Conservation (phyloP, 1,140 invertebrate genomes). For the Nomia melanderi region DNA sequence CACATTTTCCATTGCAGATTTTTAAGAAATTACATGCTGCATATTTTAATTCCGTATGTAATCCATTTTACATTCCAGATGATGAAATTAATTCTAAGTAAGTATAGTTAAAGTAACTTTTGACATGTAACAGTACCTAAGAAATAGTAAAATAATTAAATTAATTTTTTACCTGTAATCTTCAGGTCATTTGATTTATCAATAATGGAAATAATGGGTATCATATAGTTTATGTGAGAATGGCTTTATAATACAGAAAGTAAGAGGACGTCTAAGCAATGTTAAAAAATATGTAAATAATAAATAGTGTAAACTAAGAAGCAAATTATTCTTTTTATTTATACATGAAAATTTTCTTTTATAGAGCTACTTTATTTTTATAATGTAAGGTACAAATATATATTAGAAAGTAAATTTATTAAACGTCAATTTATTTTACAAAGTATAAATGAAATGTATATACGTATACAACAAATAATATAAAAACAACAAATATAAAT, state of each 20-base stretch:
- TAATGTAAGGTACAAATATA: too few relatives aligned
- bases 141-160: neutral
- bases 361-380: too few relatives aligned
- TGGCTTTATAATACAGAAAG: neutral
- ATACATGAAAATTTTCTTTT: too few relatives aligned
- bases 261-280: too few relatives aligned
- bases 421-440: slow-evolving; percentile 29
- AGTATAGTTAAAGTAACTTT: slow-evolving; percentile 65
- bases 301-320: too few relatives aligned
- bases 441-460: neutral
- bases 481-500: neutral
- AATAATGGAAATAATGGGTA: slow-evolving; percentile 76
- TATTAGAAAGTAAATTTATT: neutral
- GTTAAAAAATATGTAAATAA: too few relatives aligned
- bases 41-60: slow-evolving; percentile 95
- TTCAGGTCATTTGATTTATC: slow-evolving; percentile 74
- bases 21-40: slow-evolving; percentile 94
- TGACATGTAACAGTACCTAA: too few relatives aligned
- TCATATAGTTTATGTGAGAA: slow-evolving; percentile 47
- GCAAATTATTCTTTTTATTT: too few relatives aligned
- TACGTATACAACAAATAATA: neutral
- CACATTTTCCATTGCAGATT: slow-evolving; percentile 83
- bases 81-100: slow-evolving; percentile 91
- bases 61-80: slow-evolving; percentile 96
- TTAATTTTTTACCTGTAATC: slow-evolving; percentile 36